Conservation (phyloP, 2,113 vertebrate genomes). For the Scolopax mira region DNA sequence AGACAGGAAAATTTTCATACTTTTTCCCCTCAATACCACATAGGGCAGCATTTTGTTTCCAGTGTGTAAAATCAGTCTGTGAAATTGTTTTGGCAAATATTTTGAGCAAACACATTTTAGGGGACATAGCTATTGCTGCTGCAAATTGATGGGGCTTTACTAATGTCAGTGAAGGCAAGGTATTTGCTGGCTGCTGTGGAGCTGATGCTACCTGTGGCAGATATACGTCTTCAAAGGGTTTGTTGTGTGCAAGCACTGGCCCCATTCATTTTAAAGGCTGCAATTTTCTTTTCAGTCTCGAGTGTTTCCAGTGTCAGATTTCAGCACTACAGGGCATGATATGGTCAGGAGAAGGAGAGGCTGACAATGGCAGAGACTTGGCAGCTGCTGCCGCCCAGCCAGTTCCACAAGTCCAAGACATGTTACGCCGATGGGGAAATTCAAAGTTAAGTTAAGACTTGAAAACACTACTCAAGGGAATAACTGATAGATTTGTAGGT, state of each 20-base stretch:
- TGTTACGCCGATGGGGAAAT: neutral
- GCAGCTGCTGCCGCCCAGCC: conserved; percentile 11
- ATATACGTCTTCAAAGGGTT: rapidly evolving
- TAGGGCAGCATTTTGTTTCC: neutral
- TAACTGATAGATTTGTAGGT: conserved; percentile 5
- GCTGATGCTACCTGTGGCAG: neutral
- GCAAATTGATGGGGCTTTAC: neutral
- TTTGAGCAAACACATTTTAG: neutral
- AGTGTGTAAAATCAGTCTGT: neutral
- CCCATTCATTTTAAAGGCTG: neutral
- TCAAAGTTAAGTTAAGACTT: conserved; percentile 27
- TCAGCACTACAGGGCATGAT: neutral
- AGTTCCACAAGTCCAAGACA: conserved; percentile 14
- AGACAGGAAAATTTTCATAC: neutral
- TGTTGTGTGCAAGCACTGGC: neutral
- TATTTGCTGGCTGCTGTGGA: no score
- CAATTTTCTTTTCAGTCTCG: neutral
- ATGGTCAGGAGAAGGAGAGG: neutral
- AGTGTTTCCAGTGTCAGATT: neutral
- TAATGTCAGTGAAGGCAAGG: neutral
- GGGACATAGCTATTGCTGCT: neutral
- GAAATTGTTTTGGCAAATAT: neutral
- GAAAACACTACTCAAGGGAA: conserved; percentile 10
- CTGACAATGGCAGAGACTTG: neutral
- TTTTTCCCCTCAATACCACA: neutral